Percentiles rank a stretch among this genome's conserved stretches.
phyloP scores from a whole-genome alignment of 2,797 vertebrate genomes.

The Ctenochaetus hawaiiensis region DNA sequence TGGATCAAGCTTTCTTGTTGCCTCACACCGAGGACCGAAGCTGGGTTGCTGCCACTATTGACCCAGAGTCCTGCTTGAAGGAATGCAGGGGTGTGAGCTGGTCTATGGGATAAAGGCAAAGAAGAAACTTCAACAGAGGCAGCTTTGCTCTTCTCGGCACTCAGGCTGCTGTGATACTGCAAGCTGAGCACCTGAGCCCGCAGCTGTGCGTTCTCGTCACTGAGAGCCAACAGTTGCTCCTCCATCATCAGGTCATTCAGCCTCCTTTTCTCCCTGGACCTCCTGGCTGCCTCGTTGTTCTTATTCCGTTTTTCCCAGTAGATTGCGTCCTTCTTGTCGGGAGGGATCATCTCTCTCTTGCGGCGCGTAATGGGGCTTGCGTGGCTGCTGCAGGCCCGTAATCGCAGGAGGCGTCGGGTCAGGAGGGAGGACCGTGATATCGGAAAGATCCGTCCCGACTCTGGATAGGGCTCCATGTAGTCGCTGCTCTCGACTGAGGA shows the following conservation, averaged over 20 bases:
- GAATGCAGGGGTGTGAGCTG: constrained; percentile 25
- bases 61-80: constrained; percentile 61
- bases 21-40: constrained; percentile 13
- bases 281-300: constrained; percentile 93
- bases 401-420: constrained; percentile 54
- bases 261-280: constrained; percentile 89
- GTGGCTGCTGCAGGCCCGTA: constrained; percentile 46
- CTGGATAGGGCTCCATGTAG: constrained; percentile 4
- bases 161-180: constrained; percentile 59
- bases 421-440: constrained; percentile 39
- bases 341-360: constrained; percentile 80
- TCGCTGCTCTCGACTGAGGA: constrained; percentile 53
- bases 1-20: constrained; percentile 18
- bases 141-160: constrained; percentile 22
- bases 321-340: constrained; percentile 86
- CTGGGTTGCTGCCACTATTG: neutral
- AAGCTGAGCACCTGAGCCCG: constrained; percentile 73
- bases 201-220: constrained; percentile 80
- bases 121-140: neutral
- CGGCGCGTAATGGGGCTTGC: constrained; percentile 58
- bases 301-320: constrained; percentile 93
- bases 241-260: constrained; percentile 80
- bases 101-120: neutral
- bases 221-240: constrained; percentile 79
- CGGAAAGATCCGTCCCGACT: constrained; percentile 21